Evolutionary conservation across 1,140 invertebrate species (phyloP).

Genomic region (Oryctes rhinoceros): DNA sequence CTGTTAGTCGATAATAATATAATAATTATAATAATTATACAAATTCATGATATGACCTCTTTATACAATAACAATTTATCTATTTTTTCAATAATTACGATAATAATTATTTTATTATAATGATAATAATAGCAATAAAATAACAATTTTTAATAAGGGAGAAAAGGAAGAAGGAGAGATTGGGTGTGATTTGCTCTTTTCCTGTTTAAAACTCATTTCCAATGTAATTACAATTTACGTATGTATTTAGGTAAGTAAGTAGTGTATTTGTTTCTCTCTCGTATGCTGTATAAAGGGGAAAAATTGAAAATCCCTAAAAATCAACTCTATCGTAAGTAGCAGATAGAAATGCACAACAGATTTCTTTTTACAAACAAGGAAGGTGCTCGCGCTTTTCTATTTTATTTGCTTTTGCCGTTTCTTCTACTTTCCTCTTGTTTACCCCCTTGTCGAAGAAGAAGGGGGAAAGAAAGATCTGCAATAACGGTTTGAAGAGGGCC

Average conservation of each 20-base stretch:
- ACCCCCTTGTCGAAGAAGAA: background rate
- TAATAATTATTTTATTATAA: slow-evolving; percentile 10
- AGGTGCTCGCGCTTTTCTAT: slow-evolving; percentile 52
- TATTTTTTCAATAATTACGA: slow-evolving; percentile 38
- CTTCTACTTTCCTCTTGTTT: background rate
- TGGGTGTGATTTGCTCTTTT: slow-evolving; percentile 40
- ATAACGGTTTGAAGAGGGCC: background rate
- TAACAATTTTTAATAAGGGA: slow-evolving; percentile 50
- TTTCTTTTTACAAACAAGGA: slow-evolving; percentile 52
- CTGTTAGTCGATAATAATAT: slow-evolving; percentile 54
- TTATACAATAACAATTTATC: slow-evolving; percentile 59
- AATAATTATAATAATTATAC: slow-evolving; percentile 52
- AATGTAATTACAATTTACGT: background rate
- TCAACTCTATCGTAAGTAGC: slow-evolving; percentile 2
- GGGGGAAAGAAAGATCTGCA: background rate
- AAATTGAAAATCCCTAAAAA: slow-evolving; percentile 35
- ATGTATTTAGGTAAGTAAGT: background rate
- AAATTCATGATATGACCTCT: slow-evolving; percentile 60
- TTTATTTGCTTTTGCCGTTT: background rate
- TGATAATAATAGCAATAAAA: slow-evolving; percentile 8
- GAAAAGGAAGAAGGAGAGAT: background rate
- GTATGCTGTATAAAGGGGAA: slow-evolving; percentile 25
- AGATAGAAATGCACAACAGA: slow-evolving; percentile 52
- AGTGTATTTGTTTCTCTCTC: background rate
- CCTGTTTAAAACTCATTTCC: background rate